phyloP scores from a whole-genome alignment of 2,888 invertebrate species.

The Drosophila nigricruria region DNA sequence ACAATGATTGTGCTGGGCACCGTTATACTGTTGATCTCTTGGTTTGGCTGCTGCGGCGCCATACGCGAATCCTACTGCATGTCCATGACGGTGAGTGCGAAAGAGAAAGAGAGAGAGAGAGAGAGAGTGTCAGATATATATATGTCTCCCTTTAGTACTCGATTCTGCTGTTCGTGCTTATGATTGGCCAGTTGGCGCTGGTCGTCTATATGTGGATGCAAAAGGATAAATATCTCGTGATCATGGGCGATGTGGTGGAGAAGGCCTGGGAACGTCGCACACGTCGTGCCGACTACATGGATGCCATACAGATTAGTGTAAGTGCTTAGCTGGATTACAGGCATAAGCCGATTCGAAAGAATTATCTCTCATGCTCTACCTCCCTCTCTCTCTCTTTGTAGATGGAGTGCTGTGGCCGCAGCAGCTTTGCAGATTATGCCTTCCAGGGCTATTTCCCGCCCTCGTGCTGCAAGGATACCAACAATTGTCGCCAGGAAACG shows the following conservation, averaged over 20 bases:
- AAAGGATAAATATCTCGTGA: slow-evolving; percentile 87
- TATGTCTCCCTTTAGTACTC: slow-evolving; percentile 87
- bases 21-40: slow-evolving; percentile 92
- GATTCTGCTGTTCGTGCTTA: slow-evolving; percentile 89
- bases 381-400: slow-evolving; percentile 21
- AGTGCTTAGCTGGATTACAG: slow-evolving; percentile 24
- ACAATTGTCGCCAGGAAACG: slow-evolving; percentile 74
- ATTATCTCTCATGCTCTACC: background rate
- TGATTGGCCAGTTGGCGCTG: slow-evolving; percentile 91
- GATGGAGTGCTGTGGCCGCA: slow-evolving; percentile 84
- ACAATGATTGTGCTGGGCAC: slow-evolving; percentile 89
- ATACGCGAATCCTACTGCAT: slow-evolving; percentile 95
- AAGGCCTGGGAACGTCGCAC: slow-evolving; percentile 84
- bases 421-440: slow-evolving; percentile 75
- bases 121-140: slow-evolving; percentile 1
- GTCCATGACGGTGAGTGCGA: slow-evolving; percentile 91
- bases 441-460: slow-evolving; percentile 82
- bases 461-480: slow-evolving; percentile 81
- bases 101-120: background rate
- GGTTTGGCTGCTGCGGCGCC: slow-evolving; percentile 96
- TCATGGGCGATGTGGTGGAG: slow-evolving; percentile 87
- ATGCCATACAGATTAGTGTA: slow-evolving; percentile 83
- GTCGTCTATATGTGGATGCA: slow-evolving; percentile 90
- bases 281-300: slow-evolving; percentile 82
- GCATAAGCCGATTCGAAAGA: background rate